These are phyloP conservation scores for Anseranas semipalmata DNA, from an alignment of 2,113 vertebrate species.

Conservation along the genomic window DNA sequence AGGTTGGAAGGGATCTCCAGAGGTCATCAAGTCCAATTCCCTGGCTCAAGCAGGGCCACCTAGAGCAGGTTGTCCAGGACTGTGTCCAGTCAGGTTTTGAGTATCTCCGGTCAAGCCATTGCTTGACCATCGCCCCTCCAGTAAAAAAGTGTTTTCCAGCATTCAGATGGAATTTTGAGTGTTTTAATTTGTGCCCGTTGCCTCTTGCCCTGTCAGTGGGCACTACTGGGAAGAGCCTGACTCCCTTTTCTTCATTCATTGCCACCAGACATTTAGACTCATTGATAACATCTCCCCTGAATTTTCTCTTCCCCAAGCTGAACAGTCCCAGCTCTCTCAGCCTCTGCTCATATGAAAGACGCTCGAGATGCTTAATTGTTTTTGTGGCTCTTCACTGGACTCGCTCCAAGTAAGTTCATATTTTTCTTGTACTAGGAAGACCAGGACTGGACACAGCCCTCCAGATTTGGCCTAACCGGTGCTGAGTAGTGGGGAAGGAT, in stretches of 20 bases:
- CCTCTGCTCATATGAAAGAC: neutral
- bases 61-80: neutral
- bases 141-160: neutral
- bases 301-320: neutral
- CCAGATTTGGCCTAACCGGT: neutral
- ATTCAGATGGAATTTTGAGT: neutral
- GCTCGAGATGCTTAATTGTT: neutral
- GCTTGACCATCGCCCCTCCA: neutral
- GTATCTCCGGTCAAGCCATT: neutral
- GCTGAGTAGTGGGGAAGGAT: neutral
- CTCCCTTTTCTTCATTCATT: neutral
- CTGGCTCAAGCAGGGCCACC: neutral
- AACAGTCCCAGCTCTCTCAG: neutral
- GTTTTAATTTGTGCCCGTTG: neutral
- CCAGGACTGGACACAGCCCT: neutral
- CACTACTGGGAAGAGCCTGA: neutral
- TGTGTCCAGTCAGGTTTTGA: neutral
- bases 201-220: neutral
- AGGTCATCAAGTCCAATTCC: neutral
- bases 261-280: neutral
- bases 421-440: neutral
- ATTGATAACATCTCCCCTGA: neutral
- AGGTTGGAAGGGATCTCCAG: neutral
- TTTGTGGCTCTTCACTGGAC: neutral
- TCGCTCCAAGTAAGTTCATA: neutral